These are phyloP conservation scores for Okamejei kenojei DNA, from an alignment of 2,797 vertebrate species.

Conservation along the genomic window DNA sequence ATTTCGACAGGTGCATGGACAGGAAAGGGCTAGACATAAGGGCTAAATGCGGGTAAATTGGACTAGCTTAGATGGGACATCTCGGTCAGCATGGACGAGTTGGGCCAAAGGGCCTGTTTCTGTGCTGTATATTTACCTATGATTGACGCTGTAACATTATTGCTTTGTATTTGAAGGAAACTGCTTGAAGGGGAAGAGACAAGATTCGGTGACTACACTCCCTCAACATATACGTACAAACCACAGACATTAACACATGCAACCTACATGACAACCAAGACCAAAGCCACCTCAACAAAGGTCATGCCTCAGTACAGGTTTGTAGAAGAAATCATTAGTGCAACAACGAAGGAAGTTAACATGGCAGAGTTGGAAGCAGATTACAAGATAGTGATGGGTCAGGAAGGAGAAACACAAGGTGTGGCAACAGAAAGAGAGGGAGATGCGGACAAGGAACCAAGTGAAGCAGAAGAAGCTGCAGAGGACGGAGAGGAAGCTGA, in stretches of 20 bases:
- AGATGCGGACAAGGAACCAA: background rate
- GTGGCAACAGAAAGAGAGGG: background rate
- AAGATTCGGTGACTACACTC: constrained; percentile 5
- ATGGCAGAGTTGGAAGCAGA: constrained; percentile 1
- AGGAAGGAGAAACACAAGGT: background rate
- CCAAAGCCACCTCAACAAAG: background rate
- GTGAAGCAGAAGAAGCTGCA: background rate
- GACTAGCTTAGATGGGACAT: too few species aligned
- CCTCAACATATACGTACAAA: background rate
- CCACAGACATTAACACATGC: background rate
- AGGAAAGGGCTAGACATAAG: too few species aligned
- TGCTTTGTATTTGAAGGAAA: constrained; percentile 24
- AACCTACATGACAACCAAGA: background rate
- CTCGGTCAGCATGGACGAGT: too few species aligned
- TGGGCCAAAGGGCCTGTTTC: background rate
- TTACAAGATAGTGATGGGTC: background rate
- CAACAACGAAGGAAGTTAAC: constrained; percentile 27
- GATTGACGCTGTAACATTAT: too few species aligned
- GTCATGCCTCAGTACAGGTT: constrained; percentile 7
- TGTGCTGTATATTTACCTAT: background rate
- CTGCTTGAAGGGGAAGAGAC: constrained; percentile 35
- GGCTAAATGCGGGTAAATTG: too few species aligned
- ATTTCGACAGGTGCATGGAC: too few species aligned
- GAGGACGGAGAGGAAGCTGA: background rate
- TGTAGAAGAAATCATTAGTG: constrained; percentile 34